Percentiles rank a stretch among this genome's conserved stretches.
Evolutionary conservation across 2,888 invertebrate species (phyloP).

Genomic region (Parnassius glacialis): DNA sequence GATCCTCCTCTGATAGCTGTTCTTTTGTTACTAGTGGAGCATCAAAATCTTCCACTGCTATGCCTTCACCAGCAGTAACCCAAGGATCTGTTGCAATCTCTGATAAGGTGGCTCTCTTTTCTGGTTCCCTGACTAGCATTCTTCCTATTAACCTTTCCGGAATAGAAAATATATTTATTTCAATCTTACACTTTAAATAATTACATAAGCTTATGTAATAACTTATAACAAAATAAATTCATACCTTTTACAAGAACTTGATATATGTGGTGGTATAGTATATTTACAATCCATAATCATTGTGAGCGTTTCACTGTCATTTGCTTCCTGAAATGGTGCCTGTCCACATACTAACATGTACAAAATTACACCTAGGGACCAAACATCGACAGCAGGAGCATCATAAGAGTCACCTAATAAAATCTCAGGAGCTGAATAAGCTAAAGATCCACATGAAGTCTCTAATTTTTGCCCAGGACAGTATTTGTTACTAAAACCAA

Average conservation of each 20-base stretch:
- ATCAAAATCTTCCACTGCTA: conserved; percentile 80
- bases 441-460: conserved; percentile 98
- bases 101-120: conserved; percentile 91
- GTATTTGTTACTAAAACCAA: conserved; percentile 97
- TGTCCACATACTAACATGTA: conserved; percentile 99
- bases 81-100: conserved; percentile 94
- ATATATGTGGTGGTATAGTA: conserved; percentile 93
- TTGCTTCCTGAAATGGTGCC: conserved; percentile 99
- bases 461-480: conserved; percentile 97
- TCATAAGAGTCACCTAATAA: conserved; percentile 98
- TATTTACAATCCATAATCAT: conserved; percentile 99
- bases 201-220: too few species aligned
- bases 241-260: conserved; percentile 90
- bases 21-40: conserved; percentile 93
- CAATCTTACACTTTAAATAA: too few species aligned
- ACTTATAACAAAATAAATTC: too few species aligned
- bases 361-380: conserved; percentile 99
- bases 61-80: conserved; percentile 83
- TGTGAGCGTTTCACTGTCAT: conserved; percentile 99
- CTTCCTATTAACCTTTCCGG: conserved; percentile 88
- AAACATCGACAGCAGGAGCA: conserved; percentile 99
- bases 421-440: conserved; percentile 99
- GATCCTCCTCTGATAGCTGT: conserved; percentile 95
- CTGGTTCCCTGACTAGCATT: conserved; percentile 97
- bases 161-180: too few species aligned